Evolutionary conservation across 1,140 invertebrate genomes (phyloP).

Genomic region (Ostrea edulis): DNA sequence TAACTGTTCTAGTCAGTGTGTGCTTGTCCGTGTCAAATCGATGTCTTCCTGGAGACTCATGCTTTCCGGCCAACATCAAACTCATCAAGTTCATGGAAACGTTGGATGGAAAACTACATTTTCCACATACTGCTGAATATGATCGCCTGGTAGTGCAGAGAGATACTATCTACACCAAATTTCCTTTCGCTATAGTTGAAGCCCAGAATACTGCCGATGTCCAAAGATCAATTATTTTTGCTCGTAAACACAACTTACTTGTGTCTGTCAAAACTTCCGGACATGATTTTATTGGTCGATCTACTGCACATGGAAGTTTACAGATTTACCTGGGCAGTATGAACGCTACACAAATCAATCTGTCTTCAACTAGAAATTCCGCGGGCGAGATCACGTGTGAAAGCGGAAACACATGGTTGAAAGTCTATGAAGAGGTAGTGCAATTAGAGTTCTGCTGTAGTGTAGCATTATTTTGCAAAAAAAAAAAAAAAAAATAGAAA

Average conservation of each 20-base stretch:
- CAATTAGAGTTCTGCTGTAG: background rate
- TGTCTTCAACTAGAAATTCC: constrained; percentile 49
- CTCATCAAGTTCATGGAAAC: constrained; percentile 1
- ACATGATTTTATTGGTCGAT: constrained; percentile 61
- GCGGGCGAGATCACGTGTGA: constrained; percentile 58
- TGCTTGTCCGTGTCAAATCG: constrained; percentile 9
- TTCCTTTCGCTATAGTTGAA: constrained; percentile 30
- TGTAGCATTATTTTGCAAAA: background rate
- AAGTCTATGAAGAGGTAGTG: constrained; percentile 59
- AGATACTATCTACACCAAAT: constrained; percentile 46
- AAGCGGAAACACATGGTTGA: constrained; percentile 58
- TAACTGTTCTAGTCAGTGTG: background rate
- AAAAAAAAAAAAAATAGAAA: background rate
- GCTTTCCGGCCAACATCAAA: constrained; percentile 42
- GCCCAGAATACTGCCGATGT: constrained; percentile 47
- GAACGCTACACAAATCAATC: constrained; percentile 53
- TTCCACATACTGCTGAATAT: constrained; percentile 43
- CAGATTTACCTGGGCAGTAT: constrained; percentile 52
- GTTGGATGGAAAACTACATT: constrained; percentile 30
- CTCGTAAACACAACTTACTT: constrained; percentile 56
- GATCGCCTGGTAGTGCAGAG: constrained; percentile 33
- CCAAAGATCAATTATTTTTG: constrained; percentile 59
- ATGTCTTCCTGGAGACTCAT: constrained; percentile 44
- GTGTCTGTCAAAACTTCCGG: constrained; percentile 60
- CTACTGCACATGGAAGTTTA: constrained; percentile 56